Conservation (phyloP, 2,113 vertebrate genomes). For the Scartelaos histophorus region DNA sequence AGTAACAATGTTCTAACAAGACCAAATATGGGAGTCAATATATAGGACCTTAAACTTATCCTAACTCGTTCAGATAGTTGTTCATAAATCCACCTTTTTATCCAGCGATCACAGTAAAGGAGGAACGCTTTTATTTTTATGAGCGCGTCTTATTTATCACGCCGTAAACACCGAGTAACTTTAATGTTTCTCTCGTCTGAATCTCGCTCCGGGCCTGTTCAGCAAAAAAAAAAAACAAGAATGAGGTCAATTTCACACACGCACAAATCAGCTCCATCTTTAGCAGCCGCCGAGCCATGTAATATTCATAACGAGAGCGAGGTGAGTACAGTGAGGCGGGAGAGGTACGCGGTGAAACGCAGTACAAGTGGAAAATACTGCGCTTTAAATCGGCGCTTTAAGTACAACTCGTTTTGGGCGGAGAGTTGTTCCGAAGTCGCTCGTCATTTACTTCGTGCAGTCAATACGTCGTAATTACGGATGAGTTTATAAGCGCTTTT, state of each 20-base stretch:
- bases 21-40: too few species aligned
- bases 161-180: conserved; percentile 5
- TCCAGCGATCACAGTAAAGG: conserved; percentile 16
- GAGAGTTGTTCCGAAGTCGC: too few species aligned
- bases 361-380: neutral
- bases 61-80: neutral
- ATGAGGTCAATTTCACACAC: conserved; percentile 19
- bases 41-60: neutral
- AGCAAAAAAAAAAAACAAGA: conserved; percentile 30
- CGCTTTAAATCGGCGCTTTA: too few species aligned
- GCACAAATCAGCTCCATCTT: neutral
- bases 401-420: too few species aligned
- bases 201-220: conserved; percentile 20
- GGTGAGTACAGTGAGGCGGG: neutral
- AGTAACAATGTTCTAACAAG: too few species aligned
- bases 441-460: too few species aligned
- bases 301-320: neutral
- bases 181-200: conserved; percentile 7
- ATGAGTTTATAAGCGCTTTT: too few species aligned
- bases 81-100: conserved; percentile 38
- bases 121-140: conserved; percentile 1
- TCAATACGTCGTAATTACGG: too few species aligned
- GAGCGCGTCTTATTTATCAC: conserved; percentile 10
- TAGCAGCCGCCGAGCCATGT: neutral
- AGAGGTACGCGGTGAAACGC: neutral